Base-by-base conservation (phyloP, 1,140 invertebrate species). In the Antheraea pernyi region DNA sequence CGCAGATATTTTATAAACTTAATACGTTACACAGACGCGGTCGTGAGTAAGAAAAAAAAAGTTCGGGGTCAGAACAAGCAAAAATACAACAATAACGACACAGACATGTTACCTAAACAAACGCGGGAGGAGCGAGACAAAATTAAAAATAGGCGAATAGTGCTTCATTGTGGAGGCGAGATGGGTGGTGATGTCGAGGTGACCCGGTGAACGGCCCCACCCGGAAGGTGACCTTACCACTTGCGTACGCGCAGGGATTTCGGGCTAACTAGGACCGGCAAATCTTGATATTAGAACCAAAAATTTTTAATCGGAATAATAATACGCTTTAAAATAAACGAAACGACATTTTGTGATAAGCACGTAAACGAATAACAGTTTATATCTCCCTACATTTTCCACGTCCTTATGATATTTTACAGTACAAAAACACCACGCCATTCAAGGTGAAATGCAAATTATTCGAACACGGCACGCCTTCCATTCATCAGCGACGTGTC, bases 211-310 rank as follows among this genome's bases (percentile, higher is more conserved):
- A 90, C 86, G 80, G 85, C 71, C 74, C 81, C 82, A 86, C 85
- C 84, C 81, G 85, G 85, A 85, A 90, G 84, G 88, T 90, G 75
- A 90, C 86, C 87, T 85, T 82, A 78, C 71, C 69, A 68, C 48
- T 62, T 74, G 73, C 77, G 73, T 65, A 60, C 62, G 74, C 75
- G 75, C 77, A 63, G 79, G 75, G 72, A 81, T 74, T 84, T 82
- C 77, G 80, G 79, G 79, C 78, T 22, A 78, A 80, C 72, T 11
- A 59, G 70, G 71, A 69, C 69, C 67, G 37, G 65, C 0, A 11
- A 22, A 48, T 76, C 60, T 76, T 73, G 69, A 73, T 53, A 70
- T 69, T 76, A 68, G 36, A 59, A 59, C 7, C 22, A 42, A 63
- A n/a, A 5, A 8, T 30, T 3, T 3, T 36, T n/a, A 53, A 53